Evolutionary conservation across 2,797 vertebrate genomes (phyloP).

Genomic region (Champsocephalus esox): DNA sequence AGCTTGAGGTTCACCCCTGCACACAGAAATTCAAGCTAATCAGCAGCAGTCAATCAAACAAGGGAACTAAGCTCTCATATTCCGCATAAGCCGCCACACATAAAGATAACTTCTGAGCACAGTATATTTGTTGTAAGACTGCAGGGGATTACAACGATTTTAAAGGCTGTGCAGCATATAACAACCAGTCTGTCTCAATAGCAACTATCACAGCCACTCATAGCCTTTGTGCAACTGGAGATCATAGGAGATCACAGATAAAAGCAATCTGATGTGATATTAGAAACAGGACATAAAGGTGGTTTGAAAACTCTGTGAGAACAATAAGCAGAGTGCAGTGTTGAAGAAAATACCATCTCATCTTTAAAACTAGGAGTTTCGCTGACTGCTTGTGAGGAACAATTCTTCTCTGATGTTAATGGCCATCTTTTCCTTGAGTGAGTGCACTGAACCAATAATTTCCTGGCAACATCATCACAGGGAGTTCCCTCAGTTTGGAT

Average conservation of each 20-base stretch:
- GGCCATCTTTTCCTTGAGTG: not conserved
- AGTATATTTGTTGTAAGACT: conserved; percentile 14
- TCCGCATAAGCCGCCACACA: conserved; percentile 27
- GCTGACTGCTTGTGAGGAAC: conserved; percentile 3
- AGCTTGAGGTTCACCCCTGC: conserved; percentile 30
- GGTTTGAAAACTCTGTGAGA: conserved; percentile 11
- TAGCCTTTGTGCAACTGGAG: not conserved
- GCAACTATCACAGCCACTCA: conserved; percentile 10
- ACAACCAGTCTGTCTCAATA: conserved; percentile 11
- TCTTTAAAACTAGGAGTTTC: conserved; percentile 9
- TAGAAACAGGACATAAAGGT: conserved; percentile 16
- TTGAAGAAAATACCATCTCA: conserved; percentile 11
- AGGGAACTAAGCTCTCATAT: conserved; percentile 34
- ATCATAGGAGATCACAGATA: conserved; percentile 31
- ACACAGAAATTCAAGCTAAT: conserved; percentile 51
- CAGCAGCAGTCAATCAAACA: conserved; percentile 56
- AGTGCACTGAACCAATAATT: conserved; percentile 11
- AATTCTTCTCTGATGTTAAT: not conserved
- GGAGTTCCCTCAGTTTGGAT: conserved; percentile 32
- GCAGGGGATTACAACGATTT: conserved; percentile 26
- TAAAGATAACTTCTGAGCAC: conserved; percentile 19
- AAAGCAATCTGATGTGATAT: conserved; percentile 20
- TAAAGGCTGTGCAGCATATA: conserved; percentile 14
- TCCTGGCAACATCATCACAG: conserved; percentile 14
- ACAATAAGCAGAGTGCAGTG: conserved; percentile 5